phyloP scores from a whole-genome alignment of 2,888 invertebrate species.

The Serrognathus titanus region DNA sequence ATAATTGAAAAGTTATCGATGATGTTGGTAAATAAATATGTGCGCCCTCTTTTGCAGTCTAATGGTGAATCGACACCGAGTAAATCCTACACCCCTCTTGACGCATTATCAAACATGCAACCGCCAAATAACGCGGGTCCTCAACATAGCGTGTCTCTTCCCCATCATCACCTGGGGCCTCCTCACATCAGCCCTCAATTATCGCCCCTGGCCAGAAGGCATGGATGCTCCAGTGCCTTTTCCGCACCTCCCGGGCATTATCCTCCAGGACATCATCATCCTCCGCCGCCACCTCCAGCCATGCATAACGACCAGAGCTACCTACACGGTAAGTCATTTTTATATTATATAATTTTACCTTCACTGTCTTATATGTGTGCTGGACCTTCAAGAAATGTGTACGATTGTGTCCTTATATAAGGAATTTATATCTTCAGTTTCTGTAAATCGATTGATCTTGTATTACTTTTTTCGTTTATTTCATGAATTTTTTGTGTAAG shows the following conservation, averaged over 20 bases:
- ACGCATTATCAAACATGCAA: slow-evolving; percentile 82
- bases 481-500: too few relatives aligned
- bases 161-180: slow-evolving; percentile 47
- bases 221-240: slow-evolving; percentile 61
- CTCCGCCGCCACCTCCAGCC: slow-evolving; percentile 32
- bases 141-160: slow-evolving; percentile 41
- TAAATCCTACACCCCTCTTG: slow-evolving; percentile 78
- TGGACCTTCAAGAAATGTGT: too few relatives aligned
- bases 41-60: slow-evolving; percentile 14
- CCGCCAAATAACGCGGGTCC: slow-evolving; percentile 62
- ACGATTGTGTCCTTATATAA: too few relatives aligned
- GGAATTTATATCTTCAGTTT: too few relatives aligned
- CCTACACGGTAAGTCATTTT: slow-evolving; percentile 44
- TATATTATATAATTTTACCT: not conserved
- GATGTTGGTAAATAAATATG: not conserved
- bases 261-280: slow-evolving; percentile 44
- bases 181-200: slow-evolving; percentile 54
- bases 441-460: too few relatives aligned
- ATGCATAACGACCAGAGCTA: slow-evolving; percentile 37
- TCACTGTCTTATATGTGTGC: too few relatives aligned
- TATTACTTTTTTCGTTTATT: too few relatives aligned
- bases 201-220: slow-evolving; percentile 39
- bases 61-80: slow-evolving; percentile 37
- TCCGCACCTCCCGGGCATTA: slow-evolving; percentile 51
- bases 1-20: not conserved